Conservation (phyloP, 2,888 invertebrate species). For the Ditylenchus weischeri region DNA sequence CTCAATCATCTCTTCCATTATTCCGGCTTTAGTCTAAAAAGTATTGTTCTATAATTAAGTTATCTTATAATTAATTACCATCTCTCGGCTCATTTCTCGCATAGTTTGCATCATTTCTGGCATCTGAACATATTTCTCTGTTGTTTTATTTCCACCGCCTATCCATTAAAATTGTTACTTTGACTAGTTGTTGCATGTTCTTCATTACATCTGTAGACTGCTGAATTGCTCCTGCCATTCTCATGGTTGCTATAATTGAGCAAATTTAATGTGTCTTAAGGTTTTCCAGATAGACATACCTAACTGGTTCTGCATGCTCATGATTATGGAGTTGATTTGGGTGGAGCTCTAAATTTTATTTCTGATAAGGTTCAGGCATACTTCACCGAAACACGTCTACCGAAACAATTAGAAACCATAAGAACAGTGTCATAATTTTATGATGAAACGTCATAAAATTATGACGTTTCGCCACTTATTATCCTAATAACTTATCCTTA, state of each 20-base stretch:
- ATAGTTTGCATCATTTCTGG: constrained; percentile 92
- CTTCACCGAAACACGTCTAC: too few species aligned
- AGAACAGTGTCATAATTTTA: too few species aligned
- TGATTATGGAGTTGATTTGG: constrained; percentile 88
- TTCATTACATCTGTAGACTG: constrained; percentile 98
- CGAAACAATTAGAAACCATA: too few species aligned
- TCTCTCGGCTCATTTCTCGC: constrained; percentile 94
- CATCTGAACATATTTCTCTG: constrained; percentile 66
- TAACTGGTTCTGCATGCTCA: constrained; percentile 96
- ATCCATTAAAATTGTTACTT: constrained; percentile 30
- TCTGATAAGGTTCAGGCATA: neutral
- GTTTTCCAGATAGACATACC: neutral
- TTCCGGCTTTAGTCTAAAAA: constrained; percentile 87
- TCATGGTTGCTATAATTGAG: constrained; percentile 71
- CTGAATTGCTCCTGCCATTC: constrained; percentile 66
- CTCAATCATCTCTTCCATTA: constrained; percentile 97
- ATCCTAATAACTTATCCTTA: too few species aligned
- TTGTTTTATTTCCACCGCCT: neutral
- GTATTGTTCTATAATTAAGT: too few species aligned
- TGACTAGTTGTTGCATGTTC: constrained; percentile 81
- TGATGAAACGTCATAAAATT: too few species aligned
- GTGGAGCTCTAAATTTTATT: constrained; percentile 73
- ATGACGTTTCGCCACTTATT: too few species aligned
- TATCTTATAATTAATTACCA: too few species aligned
- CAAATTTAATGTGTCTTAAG: neutral